A percentile compares a stretch with the other conserved stretches of the same genome.
Conservation (phyloP, 1,140 invertebrate genomes). For the Calephelis virginiensis region DNA sequence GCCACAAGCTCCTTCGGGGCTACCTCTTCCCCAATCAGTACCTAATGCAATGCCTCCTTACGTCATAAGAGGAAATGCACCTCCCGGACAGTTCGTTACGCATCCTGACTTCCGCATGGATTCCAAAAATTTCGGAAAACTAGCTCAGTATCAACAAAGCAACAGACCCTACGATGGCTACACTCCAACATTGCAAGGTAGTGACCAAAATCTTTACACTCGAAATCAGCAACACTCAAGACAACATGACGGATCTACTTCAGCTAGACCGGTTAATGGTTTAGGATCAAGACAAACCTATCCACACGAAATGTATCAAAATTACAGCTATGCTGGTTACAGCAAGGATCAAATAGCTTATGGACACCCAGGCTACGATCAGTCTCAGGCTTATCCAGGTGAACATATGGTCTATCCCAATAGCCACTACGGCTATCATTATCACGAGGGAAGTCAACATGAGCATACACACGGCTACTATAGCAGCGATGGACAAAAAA, state of each 20-base stretch:
- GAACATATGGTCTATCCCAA: conserved; percentile 73
- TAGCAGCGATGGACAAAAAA: conserved; percentile 60
- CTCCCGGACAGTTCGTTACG: conserved; percentile 65
- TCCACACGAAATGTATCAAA: conserved; percentile 79
- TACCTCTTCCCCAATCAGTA: conserved; percentile 78
- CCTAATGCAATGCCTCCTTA: conserved; percentile 79
- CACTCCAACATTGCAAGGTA: conserved; percentile 43
- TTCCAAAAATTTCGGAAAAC: conserved; percentile 70
- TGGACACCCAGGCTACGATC: conserved; percentile 68
- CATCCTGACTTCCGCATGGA: conserved; percentile 73
- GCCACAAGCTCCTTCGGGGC: conserved; percentile 80
- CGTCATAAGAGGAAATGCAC: conserved; percentile 74
- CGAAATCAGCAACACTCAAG: conserved; percentile 56
- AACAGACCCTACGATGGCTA: conserved; percentile 64
- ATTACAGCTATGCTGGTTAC: conserved; percentile 72
- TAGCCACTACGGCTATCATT: conserved; percentile 74
- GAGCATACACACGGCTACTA: conserved; percentile 70
- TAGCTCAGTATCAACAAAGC: conserved; percentile 69
- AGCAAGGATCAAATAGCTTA: conserved; percentile 70
- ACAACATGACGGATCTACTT: conserved; percentile 53
- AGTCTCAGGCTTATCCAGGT: conserved; percentile 63
- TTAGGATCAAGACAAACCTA: conserved; percentile 57
- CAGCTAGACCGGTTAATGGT: conserved; percentile 52
- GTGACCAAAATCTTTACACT: conserved; percentile 58
- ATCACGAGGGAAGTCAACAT: conserved; percentile 66